Percentiles rank a stretch among this genome's conserved stretches.
Evolutionary conservation across 2,888 invertebrate genomes (phyloP).

Genomic region (Sipunculus nudus): DNA sequence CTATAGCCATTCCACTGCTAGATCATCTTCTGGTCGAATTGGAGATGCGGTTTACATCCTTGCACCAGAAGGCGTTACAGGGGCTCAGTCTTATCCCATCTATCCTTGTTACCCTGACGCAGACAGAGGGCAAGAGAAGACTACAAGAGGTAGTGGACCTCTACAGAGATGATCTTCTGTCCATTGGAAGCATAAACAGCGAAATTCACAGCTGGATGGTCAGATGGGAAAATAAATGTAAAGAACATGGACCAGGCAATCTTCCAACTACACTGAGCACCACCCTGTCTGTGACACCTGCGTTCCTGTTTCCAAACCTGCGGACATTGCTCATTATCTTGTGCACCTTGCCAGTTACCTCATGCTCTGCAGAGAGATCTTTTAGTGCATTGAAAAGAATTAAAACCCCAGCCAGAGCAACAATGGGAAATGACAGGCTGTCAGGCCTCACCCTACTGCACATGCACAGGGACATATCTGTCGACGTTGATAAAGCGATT

Average conservation of each 20-base stretch:
- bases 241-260: background rate
- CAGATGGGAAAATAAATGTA: background rate
- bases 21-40: no score
- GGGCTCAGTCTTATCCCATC: background rate
- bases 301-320: no score
- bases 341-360: no score
- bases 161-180: background rate
- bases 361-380: no score
- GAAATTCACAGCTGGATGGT: background rate
- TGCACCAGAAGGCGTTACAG: background rate
- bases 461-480: constrained; percentile 1
- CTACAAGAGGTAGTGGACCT: background rate
- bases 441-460: background rate
- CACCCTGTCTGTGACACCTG: background rate
- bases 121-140: background rate
- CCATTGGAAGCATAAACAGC: background rate
- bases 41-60: no score
- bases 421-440: no score
- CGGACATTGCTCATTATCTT: no score
- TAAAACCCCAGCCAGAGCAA: constrained; percentile 1
- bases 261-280: background rate
- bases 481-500: no score
- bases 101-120: background rate
- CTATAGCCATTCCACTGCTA: no score
- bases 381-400: no score